These are phyloP conservation scores for Platypus cylindrus DNA, from an alignment of 2,888 invertebrate species.

Conservation along the genomic window DNA sequence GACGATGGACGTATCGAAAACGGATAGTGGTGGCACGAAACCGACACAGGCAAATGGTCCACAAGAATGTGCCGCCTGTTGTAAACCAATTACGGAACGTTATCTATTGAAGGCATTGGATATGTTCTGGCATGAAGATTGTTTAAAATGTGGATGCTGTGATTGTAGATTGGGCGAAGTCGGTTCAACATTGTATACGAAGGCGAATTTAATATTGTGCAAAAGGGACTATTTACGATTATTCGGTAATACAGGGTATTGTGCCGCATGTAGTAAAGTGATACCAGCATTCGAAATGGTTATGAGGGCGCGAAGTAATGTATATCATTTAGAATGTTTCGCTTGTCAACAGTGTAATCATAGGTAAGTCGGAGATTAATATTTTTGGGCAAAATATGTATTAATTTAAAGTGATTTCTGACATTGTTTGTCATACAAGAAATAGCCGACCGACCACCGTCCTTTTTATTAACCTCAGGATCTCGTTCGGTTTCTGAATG, in stretches of 20 bases:
- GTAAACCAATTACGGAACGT: conserved; percentile 85
- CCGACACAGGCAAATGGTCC: conserved; percentile 36
- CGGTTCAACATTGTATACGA: conserved; percentile 87
- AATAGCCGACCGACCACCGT: too few relatives aligned
- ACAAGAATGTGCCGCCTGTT: conserved; percentile 87
- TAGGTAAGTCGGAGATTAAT: conserved; percentile 50
- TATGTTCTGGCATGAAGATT: conserved; percentile 95
- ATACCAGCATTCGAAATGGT: conserved; percentile 99
- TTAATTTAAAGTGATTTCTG: background rate
- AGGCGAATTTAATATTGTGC: conserved; percentile 91
- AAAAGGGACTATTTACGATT: conserved; percentile 91
- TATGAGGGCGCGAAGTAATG: conserved; percentile 92
- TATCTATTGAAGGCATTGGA: conserved; percentile 86
- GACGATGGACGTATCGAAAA: conserved; percentile 83
- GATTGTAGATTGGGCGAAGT: conserved; percentile 94
- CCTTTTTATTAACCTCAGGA: too few relatives aligned
- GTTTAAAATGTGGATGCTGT: conserved; percentile 93
- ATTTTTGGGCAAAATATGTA: background rate
- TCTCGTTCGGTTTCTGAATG: too few relatives aligned
- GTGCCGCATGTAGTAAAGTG: conserved; percentile 93
- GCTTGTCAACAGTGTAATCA: conserved; percentile 98
- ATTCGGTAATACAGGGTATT: conserved; percentile 92
- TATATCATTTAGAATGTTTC: conserved; percentile 96
- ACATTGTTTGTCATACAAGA: too few relatives aligned
- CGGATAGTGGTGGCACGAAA: conserved; percentile 41